phyloP scores from a whole-genome alignment of 2,113 vertebrate genomes.

The Actenoides hombroni region DNA sequence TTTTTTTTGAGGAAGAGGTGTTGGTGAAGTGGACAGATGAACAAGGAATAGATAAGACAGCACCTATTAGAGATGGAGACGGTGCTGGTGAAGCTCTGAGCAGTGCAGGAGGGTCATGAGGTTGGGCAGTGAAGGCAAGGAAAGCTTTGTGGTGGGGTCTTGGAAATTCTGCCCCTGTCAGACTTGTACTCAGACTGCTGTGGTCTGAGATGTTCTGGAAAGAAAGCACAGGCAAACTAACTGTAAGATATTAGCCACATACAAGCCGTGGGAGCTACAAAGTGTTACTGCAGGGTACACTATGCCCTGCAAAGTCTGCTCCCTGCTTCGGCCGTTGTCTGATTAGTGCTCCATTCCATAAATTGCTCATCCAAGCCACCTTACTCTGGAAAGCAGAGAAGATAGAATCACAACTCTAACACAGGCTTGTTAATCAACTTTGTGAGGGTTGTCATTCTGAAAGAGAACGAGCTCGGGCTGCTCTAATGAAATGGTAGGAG shows the following conservation, averaged over 20 bases:
- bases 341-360: not conserved
- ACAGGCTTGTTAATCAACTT: fast-evolving
- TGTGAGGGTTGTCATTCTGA: fast-evolving
- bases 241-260: fast-evolving
- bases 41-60: fast-evolving
- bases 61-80: fast-evolving
- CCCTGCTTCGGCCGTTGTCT: not conserved
- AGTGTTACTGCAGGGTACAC: not conserved
- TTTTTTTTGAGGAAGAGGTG: not conserved
- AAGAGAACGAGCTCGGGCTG: not conserved
- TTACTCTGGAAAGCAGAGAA: not conserved
- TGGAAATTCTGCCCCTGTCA: fast-evolving
- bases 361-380: not conserved
- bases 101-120: fast-evolving
- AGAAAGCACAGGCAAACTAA: not conserved
- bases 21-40: not conserved
- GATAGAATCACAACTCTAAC: not conserved
- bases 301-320: not conserved
- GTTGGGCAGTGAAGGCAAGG: fast-evolving
- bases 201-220: not conserved
- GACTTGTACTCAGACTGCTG: fast-evolving
- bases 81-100: fast-evolving
- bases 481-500: not conserved
- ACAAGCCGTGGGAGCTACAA: not conserved
- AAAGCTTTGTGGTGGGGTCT: fast-evolving